Base-by-base conservation (phyloP, 2,113 vertebrate genomes). In the Blennius ocellaris region DNA sequence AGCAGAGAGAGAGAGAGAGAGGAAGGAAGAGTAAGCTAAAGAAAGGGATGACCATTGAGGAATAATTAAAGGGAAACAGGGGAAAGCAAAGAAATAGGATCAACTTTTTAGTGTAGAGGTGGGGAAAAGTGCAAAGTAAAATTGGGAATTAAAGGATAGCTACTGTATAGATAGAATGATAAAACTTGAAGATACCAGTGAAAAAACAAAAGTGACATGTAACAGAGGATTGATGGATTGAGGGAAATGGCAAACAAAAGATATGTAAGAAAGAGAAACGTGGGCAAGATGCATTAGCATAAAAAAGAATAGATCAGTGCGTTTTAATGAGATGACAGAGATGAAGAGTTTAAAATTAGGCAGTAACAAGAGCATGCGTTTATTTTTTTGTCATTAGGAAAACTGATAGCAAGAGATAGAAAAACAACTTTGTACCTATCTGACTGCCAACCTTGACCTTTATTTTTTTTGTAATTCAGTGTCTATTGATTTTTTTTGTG, bases 41-140 rank as follows among this genome's bases (percentile, higher is more conserved):
- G 68, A 44, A 48, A 68, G 6, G 57, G 52, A 54, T 49, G 76
- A 54, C 14, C 73, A 61, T n/a, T 66, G 47, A 43, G 45, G 21
- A 47, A 11, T 53, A 36, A 15, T 43, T 39, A 14, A 39, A 12
- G 45, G 45, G 11, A 36, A 37, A 55, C 15, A 8, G 9, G 40
- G 14, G 39, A 44, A 47, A 12, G 38, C 11, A 8, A 43, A 12
- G 49, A 44, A 40, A 39, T 1, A 17, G 4, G 14, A 44, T n/a
- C 1, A 2, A 30, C 21, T 30, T 30, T 30, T 30, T 4, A 30
- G 21, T 30, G 21, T 30, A 30, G 21, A 30, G 21, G 21, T 30
- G 4, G 21, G 21, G 21, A 30, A 30, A 30, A 30, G 21, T 30
- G 21, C 21, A 30, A 30, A 30, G 21, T 30, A 30, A 30, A 30